Base-by-base conservation (phyloP, 2,797 vertebrate species). In the Mormyrops boulengeri region DNA sequence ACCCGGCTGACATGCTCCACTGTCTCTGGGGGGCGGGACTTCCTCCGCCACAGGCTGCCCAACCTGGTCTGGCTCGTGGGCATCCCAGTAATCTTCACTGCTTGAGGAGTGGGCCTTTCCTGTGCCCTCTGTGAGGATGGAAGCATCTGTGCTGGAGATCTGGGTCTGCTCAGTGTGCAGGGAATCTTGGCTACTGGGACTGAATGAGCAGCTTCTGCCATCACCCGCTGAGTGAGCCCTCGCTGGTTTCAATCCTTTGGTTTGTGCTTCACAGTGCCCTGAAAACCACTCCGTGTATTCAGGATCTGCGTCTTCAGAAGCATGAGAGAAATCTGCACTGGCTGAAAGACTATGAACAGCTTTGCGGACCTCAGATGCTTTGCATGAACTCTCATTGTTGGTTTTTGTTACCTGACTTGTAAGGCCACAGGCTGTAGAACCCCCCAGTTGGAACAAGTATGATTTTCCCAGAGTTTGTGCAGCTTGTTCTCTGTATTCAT, bases 21-120 rank as follows among this genome's bases (percentile, higher is more conserved):
- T 95, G 90, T 88, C 95, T 1, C 95, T 93, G 87, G 92, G 91
- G 38, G 77, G 91, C 89, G 95, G 94, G 44, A 93, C 92, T 90
- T 93, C 92, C 2, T 92, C 93, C 44, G 91, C 41, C 66, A 92
- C 92, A 44, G 91, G 90, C 87, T 77, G 41, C 17, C 87, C 60
- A 6, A 69, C 26, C 50, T 90, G 44, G 66, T 92, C 91, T 89
- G 94, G 94, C 89, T 97, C 96, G 3, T 96, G 95, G 26, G 96
- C 96, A 89, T 96, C 96, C 14, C 93, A 94, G 69, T 66, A 95
- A 69, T 96, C 94, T 87, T 96, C 95, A 91, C 94, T 95, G 90
- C 89, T 95, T 77, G 94, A 95, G 87, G 95, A 95, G 93, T 55
- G 47, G 91, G 89, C 53, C n/a, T 47, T 22, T 88, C 73, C 88